Base-by-base conservation (phyloP, 2,113 vertebrate species). In the Morone saxatilis region DNA sequence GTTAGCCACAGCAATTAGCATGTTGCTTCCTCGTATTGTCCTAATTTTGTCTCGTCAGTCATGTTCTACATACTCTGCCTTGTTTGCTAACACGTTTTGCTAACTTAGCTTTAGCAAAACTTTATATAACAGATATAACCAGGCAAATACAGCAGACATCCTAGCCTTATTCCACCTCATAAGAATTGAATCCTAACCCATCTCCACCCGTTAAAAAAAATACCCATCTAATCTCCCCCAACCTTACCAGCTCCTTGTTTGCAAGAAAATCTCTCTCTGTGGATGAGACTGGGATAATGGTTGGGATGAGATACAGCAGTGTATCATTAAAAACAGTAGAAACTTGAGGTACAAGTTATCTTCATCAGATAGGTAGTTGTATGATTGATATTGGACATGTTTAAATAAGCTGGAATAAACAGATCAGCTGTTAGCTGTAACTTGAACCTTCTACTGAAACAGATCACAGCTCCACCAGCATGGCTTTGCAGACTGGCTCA, bases 391-490 rank as follows among this genome's bases (percentile, higher is more conserved):
- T 81, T 54, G 31, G 75, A 25, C 48, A 71, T 41, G 79, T 81
- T 90, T 85, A 67, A 81, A 90, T 40, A 78, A 76, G 62, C 25
- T 78, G 48, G 16, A 73, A 80, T 81, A 79, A 87, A 87, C 85
- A 84, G 57, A 79, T 80, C 50, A 40, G 83, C 81, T 51, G 40
- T 71, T 71, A 65, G 71, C 60, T 86, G 86, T 76, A 88, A 91
- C 85, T 62, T 56, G 75, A 92, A 81, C 66, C 77, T 40, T 71
- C 50, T 61, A 48, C 78, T 86, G 78, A 83, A 86, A 90, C 85
- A 82, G 74, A 84, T 87, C 84, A 80, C 60, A 81, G 83, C 78
- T 81, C 68, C 81, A 81, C 93, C 91, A 91, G 91, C 93, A 95
- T 94, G 93, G 93, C 90, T 87, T 73, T 69, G 76, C 85, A 82